Conservation (phyloP, 1,140 invertebrate genomes). For the Drosophila tsacasi region DNA sequence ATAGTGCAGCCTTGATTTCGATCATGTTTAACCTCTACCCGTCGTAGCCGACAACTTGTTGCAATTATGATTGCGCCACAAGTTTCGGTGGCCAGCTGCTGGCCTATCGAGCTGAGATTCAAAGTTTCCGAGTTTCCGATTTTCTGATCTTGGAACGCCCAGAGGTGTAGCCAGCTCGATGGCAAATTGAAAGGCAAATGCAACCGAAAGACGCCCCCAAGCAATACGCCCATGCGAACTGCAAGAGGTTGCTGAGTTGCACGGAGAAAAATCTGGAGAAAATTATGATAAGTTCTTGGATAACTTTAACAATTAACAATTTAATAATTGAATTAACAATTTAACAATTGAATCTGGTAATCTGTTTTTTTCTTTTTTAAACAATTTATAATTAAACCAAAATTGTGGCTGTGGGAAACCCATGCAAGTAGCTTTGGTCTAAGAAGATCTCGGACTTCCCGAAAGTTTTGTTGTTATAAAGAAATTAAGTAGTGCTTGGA, state of each 20-base stretch:
- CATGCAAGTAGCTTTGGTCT: background rate
- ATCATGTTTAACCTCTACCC: conserved; percentile 24
- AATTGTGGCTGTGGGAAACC: background rate
- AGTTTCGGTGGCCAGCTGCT: conserved; percentile 31
- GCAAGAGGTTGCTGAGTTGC: background rate
- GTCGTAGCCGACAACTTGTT: conserved; percentile 34
- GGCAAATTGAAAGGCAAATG: conserved; percentile 76
- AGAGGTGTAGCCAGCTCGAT: conserved; percentile 69
- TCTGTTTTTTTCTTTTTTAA: background rate
- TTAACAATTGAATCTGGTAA: background rate
- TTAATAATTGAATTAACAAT: too few relatives aligned
- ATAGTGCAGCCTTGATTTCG: conserved; percentile 36
- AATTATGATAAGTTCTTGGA: background rate
- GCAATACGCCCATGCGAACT: conserved; percentile 58
- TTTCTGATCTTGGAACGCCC: conserved; percentile 60
- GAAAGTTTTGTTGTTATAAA: too few relatives aligned
- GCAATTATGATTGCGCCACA: conserved; percentile 66
- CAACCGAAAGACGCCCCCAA: conserved; percentile 64
- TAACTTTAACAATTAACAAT: background rate
- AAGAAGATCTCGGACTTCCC: too few relatives aligned
- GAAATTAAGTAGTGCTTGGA: background rate
- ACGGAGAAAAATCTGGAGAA: background rate
- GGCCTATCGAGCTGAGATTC: background rate
- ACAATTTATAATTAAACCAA: background rate
- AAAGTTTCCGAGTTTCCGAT: conserved; percentile 17